Conservation (phyloP, 2,888 invertebrate genomes). For the Zygaena filipendulae region DNA sequence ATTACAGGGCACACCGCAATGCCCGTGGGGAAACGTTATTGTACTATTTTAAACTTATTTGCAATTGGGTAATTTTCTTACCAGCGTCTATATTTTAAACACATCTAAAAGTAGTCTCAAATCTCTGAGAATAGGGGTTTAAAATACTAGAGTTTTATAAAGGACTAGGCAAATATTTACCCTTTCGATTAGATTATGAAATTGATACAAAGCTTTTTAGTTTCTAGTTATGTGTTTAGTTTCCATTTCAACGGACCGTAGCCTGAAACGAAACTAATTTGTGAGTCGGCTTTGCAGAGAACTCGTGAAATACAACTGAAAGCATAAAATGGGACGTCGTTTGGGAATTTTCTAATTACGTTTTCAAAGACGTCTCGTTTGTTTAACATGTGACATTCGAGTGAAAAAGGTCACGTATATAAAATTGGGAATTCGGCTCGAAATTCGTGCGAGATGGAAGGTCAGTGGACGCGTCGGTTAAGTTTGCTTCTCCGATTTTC, state of each 20-base stretch:
- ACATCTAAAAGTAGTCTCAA: too few relatives aligned
- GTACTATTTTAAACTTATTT: conserved; percentile 43
- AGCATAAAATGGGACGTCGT: conserved; percentile 42
- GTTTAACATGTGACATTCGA: conserved; percentile 58
- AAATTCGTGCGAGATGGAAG: conserved; percentile 21
- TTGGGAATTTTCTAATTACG: conserved; percentile 68
- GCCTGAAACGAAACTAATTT: conserved; percentile 57
- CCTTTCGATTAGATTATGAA: too few relatives aligned
- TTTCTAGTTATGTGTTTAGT: too few relatives aligned
- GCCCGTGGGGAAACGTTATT: conserved; percentile 36
- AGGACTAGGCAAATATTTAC: too few relatives aligned
- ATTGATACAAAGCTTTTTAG: too few relatives aligned
- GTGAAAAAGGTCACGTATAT: conserved; percentile 63
- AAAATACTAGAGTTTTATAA: too few relatives aligned
- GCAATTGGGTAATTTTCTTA: too few relatives aligned
- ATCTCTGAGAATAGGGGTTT: too few relatives aligned
- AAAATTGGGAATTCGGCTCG: conserved; percentile 49
- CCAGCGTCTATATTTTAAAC: too few relatives aligned
- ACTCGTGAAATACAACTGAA: conserved; percentile 33
- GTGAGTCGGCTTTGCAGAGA: conserved; percentile 25
- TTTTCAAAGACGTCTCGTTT: conserved; percentile 67
- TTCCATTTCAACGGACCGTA: too few relatives aligned
- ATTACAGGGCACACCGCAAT: conserved; percentile 51
- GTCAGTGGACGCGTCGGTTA: conserved; percentile 17
- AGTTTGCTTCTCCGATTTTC: conserved; percentile 39